A percentile compares a stretch with the other conserved stretches of the same genome.
These are phyloP conservation scores for Agrotis clavis DNA, from an alignment of 2,888 invertebrate species.

Conservation along the genomic window DNA sequence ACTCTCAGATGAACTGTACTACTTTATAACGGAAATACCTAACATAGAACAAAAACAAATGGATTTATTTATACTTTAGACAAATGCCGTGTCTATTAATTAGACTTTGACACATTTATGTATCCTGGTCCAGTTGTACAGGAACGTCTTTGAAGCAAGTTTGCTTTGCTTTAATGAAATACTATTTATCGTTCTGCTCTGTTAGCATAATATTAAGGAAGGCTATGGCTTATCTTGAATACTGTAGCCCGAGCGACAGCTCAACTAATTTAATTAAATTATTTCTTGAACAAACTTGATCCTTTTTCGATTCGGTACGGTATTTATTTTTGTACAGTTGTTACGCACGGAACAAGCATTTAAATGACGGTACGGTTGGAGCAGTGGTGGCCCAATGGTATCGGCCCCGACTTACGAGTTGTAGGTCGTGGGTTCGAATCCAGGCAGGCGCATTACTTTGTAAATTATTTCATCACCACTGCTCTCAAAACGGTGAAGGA, in stretches of 20 bases:
- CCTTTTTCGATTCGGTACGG: not conserved
- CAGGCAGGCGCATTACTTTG: no score
- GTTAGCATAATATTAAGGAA: slow-evolving; percentile 50
- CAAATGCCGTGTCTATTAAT: slow-evolving; percentile 14
- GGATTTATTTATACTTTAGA: not conserved
- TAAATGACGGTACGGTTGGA: no score
- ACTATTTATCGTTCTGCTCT: slow-evolving; percentile 55
- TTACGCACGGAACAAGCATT: no score
- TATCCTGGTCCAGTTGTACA: slow-evolving; percentile 29
- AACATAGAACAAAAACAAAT: no score
- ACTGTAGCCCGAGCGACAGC: not conserved
- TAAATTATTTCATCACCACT: no score
- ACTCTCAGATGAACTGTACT: no score
- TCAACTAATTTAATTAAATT: slow-evolving; percentile 8
- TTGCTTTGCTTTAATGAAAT: slow-evolving; percentile 53
- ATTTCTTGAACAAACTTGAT: not conserved
- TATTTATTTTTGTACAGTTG: not conserved
- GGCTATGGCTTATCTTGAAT: slow-evolving; percentile 21
- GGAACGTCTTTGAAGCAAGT: slow-evolving; percentile 50
- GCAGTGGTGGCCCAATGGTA: no score
- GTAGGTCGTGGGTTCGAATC: no score
- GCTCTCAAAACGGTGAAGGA: no score
- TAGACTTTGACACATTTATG: slow-evolving; percentile 16
- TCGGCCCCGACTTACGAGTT: no score
- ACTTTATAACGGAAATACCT: no score